Conservation (phyloP, 2,797 vertebrate species). For the Salarias fasciatus region DNA sequence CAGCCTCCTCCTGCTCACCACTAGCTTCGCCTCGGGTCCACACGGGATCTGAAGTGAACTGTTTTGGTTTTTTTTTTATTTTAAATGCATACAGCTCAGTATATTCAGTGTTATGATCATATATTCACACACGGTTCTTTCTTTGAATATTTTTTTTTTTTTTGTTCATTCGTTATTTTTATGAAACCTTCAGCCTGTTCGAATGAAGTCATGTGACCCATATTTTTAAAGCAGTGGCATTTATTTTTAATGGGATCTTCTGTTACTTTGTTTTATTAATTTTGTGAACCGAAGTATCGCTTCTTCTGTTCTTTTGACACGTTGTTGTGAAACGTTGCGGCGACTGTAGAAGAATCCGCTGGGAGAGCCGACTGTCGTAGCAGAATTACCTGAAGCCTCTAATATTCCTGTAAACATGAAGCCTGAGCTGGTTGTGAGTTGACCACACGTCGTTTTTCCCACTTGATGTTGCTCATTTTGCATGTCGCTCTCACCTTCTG, state of each 20-base stretch:
- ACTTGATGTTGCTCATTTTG: slow-evolving; percentile 30
- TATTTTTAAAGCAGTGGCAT: slow-evolving; percentile 37
- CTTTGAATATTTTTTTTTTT: slow-evolving; percentile 50
- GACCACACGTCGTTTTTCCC: slow-evolving; percentile 11
- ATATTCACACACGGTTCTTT: slow-evolving; percentile 65
- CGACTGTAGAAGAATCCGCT: slow-evolving; percentile 29
- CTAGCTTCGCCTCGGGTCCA: slow-evolving; percentile 70
- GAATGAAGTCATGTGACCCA: slow-evolving; percentile 61
- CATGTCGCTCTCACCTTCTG: slow-evolving; percentile 40
- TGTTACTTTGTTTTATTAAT: slow-evolving; percentile 36
- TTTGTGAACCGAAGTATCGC: slow-evolving; percentile 62
- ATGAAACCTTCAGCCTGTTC: slow-evolving; percentile 46
- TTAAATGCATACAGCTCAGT: slow-evolving; percentile 53
- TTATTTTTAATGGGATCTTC: slow-evolving; percentile 43
- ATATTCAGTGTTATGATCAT: slow-evolving; percentile 78
- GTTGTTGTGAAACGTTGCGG: slow-evolving; percentile 35
- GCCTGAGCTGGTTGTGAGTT: not conserved
- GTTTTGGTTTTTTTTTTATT: slow-evolving; percentile 21
- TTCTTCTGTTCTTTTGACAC: slow-evolving; percentile 30
- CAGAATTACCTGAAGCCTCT: slow-evolving; percentile 23
- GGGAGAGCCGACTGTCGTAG: slow-evolving; percentile 44
- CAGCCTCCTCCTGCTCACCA: slow-evolving; percentile 65
- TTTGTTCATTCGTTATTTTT: slow-evolving; percentile 39
- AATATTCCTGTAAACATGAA: slow-evolving; percentile 34
- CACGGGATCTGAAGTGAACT: slow-evolving; percentile 42